Percentiles rank a stretch among this genome's conserved stretches.
phyloP scores from a whole-genome alignment of 2,797 vertebrate genomes.

The Pelodytes ibericus region DNA sequence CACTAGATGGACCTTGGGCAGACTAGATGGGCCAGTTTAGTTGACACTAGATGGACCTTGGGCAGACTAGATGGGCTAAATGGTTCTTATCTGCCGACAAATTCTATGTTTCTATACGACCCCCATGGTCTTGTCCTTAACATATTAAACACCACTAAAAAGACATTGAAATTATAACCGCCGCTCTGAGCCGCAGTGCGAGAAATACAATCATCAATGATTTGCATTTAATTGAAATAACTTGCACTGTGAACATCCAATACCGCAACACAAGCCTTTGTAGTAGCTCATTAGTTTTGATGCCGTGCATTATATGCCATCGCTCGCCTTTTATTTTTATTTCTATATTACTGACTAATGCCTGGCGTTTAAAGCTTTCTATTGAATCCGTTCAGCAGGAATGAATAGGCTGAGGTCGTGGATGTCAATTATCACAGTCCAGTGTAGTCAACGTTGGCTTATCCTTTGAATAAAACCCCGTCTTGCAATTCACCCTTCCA shows the following conservation, averaged over 20 bases:
- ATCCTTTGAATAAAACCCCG: neutral
- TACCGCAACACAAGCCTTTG: constrained; percentile 2
- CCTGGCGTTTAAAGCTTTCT: neutral
- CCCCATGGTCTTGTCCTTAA: neutral
- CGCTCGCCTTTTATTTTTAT: neutral
- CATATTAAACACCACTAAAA: neutral
- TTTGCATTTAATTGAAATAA: constrained; percentile 48
- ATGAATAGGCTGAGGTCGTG: neutral
- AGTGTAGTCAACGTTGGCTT: neutral
- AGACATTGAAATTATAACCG: constrained; percentile 6
- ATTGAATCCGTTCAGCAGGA: neutral
- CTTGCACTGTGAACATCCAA: constrained; percentile 14
- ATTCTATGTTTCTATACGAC: too few relatives aligned
- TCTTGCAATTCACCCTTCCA: too few relatives aligned
- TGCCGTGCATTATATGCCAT: constrained; percentile 12
- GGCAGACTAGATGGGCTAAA: too few relatives aligned
- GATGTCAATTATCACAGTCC: neutral
- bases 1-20: too few relatives aligned
- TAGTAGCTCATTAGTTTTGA: constrained; percentile 30
- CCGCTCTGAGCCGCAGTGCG: neutral
- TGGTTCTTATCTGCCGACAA: too few relatives aligned
- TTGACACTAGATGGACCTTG: too few relatives aligned
- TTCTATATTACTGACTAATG: neutral
- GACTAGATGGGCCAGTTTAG: too few relatives aligned
- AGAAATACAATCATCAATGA: constrained; percentile 22